phyloP scores from a whole-genome alignment of 2,888 invertebrate species.

The Carabus problematicus region DNA sequence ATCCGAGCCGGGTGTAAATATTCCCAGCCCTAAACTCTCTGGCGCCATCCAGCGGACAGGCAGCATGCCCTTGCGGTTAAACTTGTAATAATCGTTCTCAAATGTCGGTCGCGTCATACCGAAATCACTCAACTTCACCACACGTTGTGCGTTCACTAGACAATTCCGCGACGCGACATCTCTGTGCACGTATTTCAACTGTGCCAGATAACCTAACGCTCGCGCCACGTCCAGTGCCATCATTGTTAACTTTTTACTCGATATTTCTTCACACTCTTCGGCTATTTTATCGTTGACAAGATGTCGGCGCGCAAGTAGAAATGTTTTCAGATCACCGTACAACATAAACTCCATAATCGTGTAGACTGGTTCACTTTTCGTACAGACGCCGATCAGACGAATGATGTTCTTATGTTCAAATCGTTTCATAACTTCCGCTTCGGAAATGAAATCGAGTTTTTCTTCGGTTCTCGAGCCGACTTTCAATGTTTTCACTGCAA shows the following conservation, averaged over 20 bases:
- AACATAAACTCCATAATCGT: constrained; percentile 95
- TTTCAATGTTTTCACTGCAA: constrained; percentile 90
- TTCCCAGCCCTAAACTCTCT: constrained; percentile 81
- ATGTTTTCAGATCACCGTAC: constrained; percentile 91
- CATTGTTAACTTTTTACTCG: constrained; percentile 77
- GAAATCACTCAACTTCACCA: constrained; percentile 89
- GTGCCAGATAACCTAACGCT: constrained; percentile 84
- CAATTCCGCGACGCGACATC: constrained; percentile 82
- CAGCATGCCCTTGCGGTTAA: constrained; percentile 85
- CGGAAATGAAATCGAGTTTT: constrained; percentile 89
- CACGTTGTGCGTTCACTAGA: constrained; percentile 70
- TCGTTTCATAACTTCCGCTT: constrained; percentile 93
- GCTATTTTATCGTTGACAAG: constrained; percentile 70
- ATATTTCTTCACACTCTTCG: constrained; percentile 76
- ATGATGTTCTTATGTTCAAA: constrained; percentile 92
- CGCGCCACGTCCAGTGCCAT: constrained; percentile 90
- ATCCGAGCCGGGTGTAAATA: constrained; percentile 87
- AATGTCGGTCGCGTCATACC: constrained; percentile 90
- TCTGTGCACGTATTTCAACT: constrained; percentile 86
- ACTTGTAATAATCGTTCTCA: constrained; percentile 89
- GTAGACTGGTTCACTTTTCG: constrained; percentile 85
- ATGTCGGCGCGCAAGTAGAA: constrained; percentile 82
- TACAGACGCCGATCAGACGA: constrained; percentile 83
- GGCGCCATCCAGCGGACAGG: constrained; percentile 96
- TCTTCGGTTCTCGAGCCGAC: constrained; percentile 83